Base-by-base conservation (phyloP, 2,888 invertebrate genomes). In the Callinectes sapidus region DNA sequence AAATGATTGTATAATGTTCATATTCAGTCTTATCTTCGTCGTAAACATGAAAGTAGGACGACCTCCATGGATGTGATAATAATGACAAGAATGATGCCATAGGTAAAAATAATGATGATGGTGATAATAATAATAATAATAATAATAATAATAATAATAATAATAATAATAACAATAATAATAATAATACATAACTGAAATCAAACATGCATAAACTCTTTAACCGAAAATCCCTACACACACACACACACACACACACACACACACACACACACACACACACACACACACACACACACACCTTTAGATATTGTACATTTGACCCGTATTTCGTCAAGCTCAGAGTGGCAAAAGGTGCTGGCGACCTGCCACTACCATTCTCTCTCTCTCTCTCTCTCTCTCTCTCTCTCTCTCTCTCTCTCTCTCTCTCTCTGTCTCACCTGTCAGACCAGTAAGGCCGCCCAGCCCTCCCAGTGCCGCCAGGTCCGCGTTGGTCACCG, bases 391-490 rank as follows among this genome's bases (percentile, higher is more conserved):
- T 48, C 48, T 87, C 87, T 87, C 87, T 87, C 87, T 87, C 87
- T 87, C 87, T 87, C 87, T 87, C 87, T 55, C 88, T 88, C 88
- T 88, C 61, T 88, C 61, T 88, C 61, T 88, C 61, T 88, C 55
- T 88, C 88, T 88, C 88, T 88, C 88, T 88, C 88, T 88, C 88
- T 88, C 88, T 32, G 5, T 81, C 90, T 92, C 71, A 92, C 92
- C 92, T 92, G 92, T n/a, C 55, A 92, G 77, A 28, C 71, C 89
- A 42, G 48, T 88, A 35, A 92, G 86, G 61, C 89, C 92, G 16
- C 87, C 90, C 39, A 92, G 90, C 71, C 92, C 92, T 18, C 86
- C 87, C 1, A 92, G 92, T 16, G 90, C 92, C 54, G 90, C 90
- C 77, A 92, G 42, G 87, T 90, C 90, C 48, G 90, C 77, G 71